Evolutionary conservation across 2,888 invertebrate species (phyloP).

Genomic region (Tinea trinotella): DNA sequence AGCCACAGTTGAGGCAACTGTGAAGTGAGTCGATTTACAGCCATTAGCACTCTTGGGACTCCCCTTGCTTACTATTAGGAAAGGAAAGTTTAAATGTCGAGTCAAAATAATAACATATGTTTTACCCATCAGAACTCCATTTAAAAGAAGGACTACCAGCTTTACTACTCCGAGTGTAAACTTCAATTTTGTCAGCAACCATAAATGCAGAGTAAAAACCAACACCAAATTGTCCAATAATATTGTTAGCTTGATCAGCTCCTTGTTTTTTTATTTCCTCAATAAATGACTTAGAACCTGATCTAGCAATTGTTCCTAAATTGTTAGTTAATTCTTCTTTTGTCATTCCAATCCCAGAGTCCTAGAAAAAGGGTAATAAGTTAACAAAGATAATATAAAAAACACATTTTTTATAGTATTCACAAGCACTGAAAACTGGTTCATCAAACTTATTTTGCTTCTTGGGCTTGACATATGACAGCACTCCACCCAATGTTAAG

Average conservation of each 20-base stretch:
- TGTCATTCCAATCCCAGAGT: constrained; percentile 96
- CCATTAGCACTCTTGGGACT: too few species aligned
- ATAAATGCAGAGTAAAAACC: constrained; percentile 98
- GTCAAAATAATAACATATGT: too few species aligned
- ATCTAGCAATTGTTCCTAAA: constrained; percentile 95
- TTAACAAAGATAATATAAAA: neutral
- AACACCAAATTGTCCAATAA: constrained; percentile 98
- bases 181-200: constrained; percentile 96
- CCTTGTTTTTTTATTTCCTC: constrained; percentile 84
- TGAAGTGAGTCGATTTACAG: too few species aligned
- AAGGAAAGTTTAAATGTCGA: too few species aligned
- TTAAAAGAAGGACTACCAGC: constrained; percentile 79
- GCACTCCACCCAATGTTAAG: too few species aligned
- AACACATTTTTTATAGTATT: too few species aligned
- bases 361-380: constrained; percentile 64
- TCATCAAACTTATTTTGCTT: too few species aligned
- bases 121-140: constrained; percentile 94
- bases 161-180: constrained; percentile 83
- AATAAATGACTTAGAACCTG: constrained; percentile 94
- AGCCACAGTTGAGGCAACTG: too few species aligned
- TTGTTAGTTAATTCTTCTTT: constrained; percentile 91
- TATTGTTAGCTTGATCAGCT: constrained; percentile 76
- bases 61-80: too few species aligned
- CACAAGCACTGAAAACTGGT: too few species aligned
- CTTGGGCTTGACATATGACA: too few species aligned